Base-by-base conservation (phyloP, 2,888 invertebrate genomes). In the Hydrotaea diabolus region DNA sequence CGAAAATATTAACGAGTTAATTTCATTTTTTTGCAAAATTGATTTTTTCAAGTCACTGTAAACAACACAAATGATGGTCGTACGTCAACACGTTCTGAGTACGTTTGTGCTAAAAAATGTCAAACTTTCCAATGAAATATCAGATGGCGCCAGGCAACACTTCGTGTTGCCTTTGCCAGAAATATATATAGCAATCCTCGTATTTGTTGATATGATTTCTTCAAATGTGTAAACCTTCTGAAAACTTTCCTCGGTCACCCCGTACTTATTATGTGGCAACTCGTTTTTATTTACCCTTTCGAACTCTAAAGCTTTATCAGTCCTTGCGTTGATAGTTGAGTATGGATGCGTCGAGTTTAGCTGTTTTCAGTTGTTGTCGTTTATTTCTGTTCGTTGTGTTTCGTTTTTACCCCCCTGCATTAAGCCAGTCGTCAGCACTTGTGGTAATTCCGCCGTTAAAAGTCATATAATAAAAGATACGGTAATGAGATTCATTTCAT, bases 401-500 rank as follows among this genome's bases (percentile, higher is more conserved):
- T 31, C 31, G 31, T 7, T 2, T 31, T 4, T 4, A 31, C 31
- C 31, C 31, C 31, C 21, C 7, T 21, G 19, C 15, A n/a, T 46
- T 69, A 62, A 64, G 75, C 76, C 83, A 39, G 43, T 57, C 83
- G 43, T 57, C 83, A 72, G 72, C 64, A 76, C 83, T 80, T 80
- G 79, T 83, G 73, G 57, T 73, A 77, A 83, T 57, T 73, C 73
- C 66, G 64, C 66, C 75, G 73, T 73, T 76, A 79, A 80, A 64
- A 59, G 59, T 80, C 80, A 39, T 59, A 49, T 31, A 73, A 69
- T 73, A 80, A 49, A 69, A 77, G 46, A 80, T 53, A 72, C 79
- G 59, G 83, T 59, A 83, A 83, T 80, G 77, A 80, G 59, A 82
- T 62, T 62, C 62, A 62, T 62, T 69, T 23, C 66, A 80, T 80